These are phyloP conservation scores for Clavelina lepadiformis DNA, from an alignment of 23 tunicate genomes.

Conservation along the genomic window DNA sequence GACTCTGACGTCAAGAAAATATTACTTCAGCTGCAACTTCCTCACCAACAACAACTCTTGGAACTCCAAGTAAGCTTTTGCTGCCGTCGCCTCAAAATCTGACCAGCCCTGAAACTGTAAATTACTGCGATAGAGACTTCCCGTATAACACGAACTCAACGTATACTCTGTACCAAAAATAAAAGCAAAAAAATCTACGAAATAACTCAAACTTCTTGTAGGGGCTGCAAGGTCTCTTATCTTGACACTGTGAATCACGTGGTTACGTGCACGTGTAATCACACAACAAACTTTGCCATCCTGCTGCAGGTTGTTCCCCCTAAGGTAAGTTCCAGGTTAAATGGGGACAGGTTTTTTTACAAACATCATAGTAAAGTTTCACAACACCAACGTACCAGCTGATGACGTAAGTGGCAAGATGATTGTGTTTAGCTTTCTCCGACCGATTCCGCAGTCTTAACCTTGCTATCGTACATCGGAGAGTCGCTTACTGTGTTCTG, in stretches of 20 bases:
- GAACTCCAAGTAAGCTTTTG: conserved; percentile 24
- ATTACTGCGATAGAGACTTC: too few relatives aligned
- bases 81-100: conserved; percentile 3
- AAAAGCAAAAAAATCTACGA: too few relatives aligned
- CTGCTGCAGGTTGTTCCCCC: conserved; percentile 65
- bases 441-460: conserved; percentile 31
- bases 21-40: conserved; percentile 52
- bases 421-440: conserved; percentile 41
- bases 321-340: conserved; percentile 44
- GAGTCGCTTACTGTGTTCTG: conserved; percentile 64
- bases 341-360: too few relatives aligned
- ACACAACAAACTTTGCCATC: conserved; percentile 90
- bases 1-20: conserved; percentile 11
- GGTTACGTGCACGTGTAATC: conserved; percentile 67
- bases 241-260: background rate
- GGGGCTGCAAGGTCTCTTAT: conserved; percentile 43
- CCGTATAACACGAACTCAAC: too few relatives aligned
- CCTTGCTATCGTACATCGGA: conserved; percentile 56
- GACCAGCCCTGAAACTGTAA: too few relatives aligned
- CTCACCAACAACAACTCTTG: conserved; percentile 15
- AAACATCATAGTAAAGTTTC: too few relatives aligned
- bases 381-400: too few relatives aligned
- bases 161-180: too few relatives aligned
- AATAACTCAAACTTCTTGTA: too few relatives aligned
- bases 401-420: too few relatives aligned